Evolutionary conservation across 92 coral and sea anemone genomes (phyloP).

Genomic region (Siderastrea siderea): DNA sequence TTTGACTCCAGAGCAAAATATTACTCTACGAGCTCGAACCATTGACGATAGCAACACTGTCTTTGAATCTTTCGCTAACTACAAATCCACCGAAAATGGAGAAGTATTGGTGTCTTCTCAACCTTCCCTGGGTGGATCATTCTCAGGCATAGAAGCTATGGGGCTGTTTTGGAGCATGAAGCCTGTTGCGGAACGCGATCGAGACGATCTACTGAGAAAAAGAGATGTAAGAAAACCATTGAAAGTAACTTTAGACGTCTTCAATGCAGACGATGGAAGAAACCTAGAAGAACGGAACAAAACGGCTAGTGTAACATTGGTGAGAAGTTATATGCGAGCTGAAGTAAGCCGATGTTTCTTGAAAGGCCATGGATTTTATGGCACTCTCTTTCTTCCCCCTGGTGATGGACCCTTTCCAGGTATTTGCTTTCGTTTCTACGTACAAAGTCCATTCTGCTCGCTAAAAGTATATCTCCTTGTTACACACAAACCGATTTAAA

Average conservation of each 20-base stretch:
- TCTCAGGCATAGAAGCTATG: constrained; percentile 60
- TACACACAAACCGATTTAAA: no score
- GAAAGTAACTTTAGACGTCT: constrained; percentile 34
- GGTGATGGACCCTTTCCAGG: constrained; percentile 70
- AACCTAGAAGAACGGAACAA: not conserved
- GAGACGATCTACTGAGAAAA: constrained; percentile 36
- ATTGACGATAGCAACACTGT: constrained; percentile 44
- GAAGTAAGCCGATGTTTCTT: constrained; percentile 35
- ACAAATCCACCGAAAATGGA: constrained; percentile 48
- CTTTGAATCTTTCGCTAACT: constrained; percentile 53
- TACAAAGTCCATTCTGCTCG: no score
- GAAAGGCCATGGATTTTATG: constrained; percentile 42
- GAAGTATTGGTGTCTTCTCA: constrained; percentile 42
- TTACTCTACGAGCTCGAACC: constrained; percentile 44
- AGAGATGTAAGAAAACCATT: constrained; percentile 41
- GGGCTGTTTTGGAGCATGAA: constrained; percentile 62
- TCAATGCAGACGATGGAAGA: constrained; percentile 24
- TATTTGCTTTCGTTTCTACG: not conserved
- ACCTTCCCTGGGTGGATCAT: constrained; percentile 46
- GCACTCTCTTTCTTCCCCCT: constrained; percentile 50
- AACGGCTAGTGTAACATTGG: constrained; percentile 19
- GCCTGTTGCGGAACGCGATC: constrained; percentile 3
- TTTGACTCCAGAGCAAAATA: constrained; percentile 18
- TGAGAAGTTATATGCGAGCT: constrained; percentile 31
- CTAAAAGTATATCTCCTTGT: no score